phyloP scores from a whole-genome alignment of 1,140 invertebrate genomes.

The Drosophila lacertosa region DNA sequence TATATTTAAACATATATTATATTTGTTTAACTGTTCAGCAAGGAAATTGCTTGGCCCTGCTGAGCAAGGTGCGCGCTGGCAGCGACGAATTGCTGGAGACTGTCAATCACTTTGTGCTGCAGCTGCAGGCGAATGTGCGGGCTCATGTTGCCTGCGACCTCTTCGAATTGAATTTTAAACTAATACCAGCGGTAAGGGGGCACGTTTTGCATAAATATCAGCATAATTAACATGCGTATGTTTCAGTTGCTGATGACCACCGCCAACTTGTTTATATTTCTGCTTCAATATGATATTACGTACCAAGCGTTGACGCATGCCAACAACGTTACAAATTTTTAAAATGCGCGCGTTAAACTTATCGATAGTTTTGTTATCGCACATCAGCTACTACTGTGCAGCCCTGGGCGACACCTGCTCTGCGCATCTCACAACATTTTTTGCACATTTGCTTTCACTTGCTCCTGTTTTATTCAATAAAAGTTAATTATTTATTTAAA shows the following conservation, averaged over 20 bases:
- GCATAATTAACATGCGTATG: not conserved
- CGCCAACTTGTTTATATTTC: constrained; percentile 69
- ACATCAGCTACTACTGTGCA: not conserved
- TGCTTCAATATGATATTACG: constrained; percentile 76
- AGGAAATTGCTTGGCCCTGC: constrained; percentile 37
- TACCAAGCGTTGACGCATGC: constrained; percentile 56
- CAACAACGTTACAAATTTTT: constrained; percentile 22
- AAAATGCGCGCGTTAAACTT: not conserved
- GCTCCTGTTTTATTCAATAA: constrained; percentile 20
- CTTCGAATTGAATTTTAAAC: constrained; percentile 55
- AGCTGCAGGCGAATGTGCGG: constrained; percentile 40
- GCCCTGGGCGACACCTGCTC: constrained; percentile 2
- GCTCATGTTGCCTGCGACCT: constrained; percentile 54
- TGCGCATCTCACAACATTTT: constrained; percentile 18
- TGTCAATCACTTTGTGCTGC: constrained; percentile 51
- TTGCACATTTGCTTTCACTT: constrained; percentile 27
- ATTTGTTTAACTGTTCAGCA: constrained; percentile 31
- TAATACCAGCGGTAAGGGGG: constrained; percentile 46
- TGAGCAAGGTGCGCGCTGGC: constrained; percentile 1
- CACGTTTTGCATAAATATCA: not conserved
- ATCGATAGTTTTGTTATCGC: constrained; percentile 15
- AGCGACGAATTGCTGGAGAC: constrained; percentile 39
- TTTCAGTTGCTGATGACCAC: constrained; percentile 62
- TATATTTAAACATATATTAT: not conserved
- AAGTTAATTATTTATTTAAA: constrained; percentile 15